These are phyloP conservation scores for Sorex araneus DNA, from an alignment of 2,113 vertebrate genomes.

Conservation along the genomic window DNA sequence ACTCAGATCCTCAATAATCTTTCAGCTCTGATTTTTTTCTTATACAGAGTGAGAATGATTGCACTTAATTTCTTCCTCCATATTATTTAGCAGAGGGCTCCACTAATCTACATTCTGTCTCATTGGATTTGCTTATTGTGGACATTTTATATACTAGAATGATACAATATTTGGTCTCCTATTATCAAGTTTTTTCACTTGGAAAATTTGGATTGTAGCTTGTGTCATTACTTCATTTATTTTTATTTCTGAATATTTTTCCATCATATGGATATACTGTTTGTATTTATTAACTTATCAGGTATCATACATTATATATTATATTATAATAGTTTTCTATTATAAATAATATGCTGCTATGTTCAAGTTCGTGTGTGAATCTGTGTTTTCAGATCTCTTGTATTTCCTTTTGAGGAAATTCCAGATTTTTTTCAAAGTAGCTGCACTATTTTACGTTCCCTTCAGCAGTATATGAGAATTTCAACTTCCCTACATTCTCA, in stretches of 20 bases:
- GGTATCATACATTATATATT: constrained; percentile 52
- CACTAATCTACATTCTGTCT: background rate
- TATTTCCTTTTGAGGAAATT: background rate
- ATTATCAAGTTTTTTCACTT: constrained; percentile 9
- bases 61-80: no score
- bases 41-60: no score
- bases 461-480: background rate
- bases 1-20: no score
- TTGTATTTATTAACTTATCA: background rate
- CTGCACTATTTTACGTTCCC: background rate
- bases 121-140: background rate
- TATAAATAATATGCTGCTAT: background rate
- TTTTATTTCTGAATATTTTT: background rate
- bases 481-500: background rate
- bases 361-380: background rate
- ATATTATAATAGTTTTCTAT: background rate
- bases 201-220: background rate
- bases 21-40: no score
- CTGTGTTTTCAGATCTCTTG: background rate
- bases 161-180: background rate
- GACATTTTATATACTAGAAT: background rate
- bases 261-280: background rate
- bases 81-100: background rate
- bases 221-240: background rate
- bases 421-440: constrained; percentile 13